Evolutionary conservation across 2,797 vertebrate species (phyloP), one percentile per base, ranked within the genome.

Genomic region (Paedocypris micromegethes): DNA sequence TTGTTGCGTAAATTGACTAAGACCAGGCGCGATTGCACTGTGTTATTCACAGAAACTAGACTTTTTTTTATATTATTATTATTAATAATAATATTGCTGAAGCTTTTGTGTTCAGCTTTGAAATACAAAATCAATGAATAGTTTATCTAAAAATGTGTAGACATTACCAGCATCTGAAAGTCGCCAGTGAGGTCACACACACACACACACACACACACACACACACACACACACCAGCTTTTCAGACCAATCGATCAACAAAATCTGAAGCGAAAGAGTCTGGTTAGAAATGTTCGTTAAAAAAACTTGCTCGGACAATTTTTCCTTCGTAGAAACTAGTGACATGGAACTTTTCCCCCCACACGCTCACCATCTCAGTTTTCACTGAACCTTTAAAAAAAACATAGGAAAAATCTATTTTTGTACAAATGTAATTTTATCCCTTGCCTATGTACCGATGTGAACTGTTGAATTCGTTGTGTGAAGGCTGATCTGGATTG

Each of bases 381-480:
- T 82, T 88, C 78, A 84, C 84, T 64, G 83, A 74, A 77, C 51
- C 54, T 66, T 66, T 78, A 72, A 86, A 81, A 87, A 82, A 68
- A 41, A 41, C 39, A 81, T 82, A 84, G 84, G 86, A 85, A 86
- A 88, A 85, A 92, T 98, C 92, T 98, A 98, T 98, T 98, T 98
- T 98, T 98, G 93, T 97, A 98, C 91, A 96, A 92, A 94, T 92
- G 92, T 94, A 92, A 94, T 93, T 95, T 93, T 95, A 93, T 93
- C 93, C 90, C 90, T 90, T 83, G 82, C 83, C 83, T 92, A 87
- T 88, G 82, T 88, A 85, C 83, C 85, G 85, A 87, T 86, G 85
- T 88, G 86, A 84, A 80, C 83, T 83, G 84, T 87, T 87, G 84
- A 81, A 73, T 79, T 85, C 74, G 79, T 68, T 80, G 83, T 81